A percentile compares a stretch with the other conserved stretches of the same genome.
These are phyloP conservation scores for Australoheros scitulus DNA, from an alignment of 2,113 vertebrate genomes.

Conservation along the genomic window DNA sequence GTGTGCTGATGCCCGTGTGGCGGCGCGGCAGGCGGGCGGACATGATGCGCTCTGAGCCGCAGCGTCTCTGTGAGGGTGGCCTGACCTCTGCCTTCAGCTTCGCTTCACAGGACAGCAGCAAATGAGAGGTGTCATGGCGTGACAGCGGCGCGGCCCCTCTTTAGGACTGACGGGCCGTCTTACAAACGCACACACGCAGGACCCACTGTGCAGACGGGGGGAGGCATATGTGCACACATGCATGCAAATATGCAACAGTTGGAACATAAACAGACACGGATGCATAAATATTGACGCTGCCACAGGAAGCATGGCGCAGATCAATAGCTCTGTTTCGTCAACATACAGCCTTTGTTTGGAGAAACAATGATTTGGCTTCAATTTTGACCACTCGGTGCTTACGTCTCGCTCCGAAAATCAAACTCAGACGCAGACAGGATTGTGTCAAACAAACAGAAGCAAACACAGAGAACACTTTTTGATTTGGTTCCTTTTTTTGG, in stretches of 20 bases:
- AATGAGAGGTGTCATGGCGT: slow-evolving; percentile 77
- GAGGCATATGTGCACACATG: slow-evolving; percentile 6
- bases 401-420: slow-evolving; percentile 60
- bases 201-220: neutral
- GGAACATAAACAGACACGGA: slow-evolving; percentile 48
- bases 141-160: slow-evolving; percentile 67
- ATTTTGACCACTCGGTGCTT: slow-evolving; percentile 63
- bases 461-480: slow-evolving; percentile 42
- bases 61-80: slow-evolving; percentile 70
- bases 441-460: slow-evolving; percentile 40
- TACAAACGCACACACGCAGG: neutral
- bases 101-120: slow-evolving; percentile 76
- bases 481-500: slow-evolving; percentile 51
- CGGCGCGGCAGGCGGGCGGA: slow-evolving; percentile 44
- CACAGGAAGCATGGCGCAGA: slow-evolving; percentile 37
- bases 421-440: slow-evolving; percentile 47
- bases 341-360: slow-evolving; percentile 65
- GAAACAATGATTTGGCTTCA: slow-evolving; percentile 60
- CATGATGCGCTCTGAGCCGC: slow-evolving; percentile 66
- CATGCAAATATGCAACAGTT: slow-evolving; percentile 50
- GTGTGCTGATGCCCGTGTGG: neutral
- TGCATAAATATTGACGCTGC: slow-evolving; percentile 51
- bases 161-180: slow-evolving; percentile 61
- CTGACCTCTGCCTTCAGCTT: slow-evolving; percentile 76
- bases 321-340: slow-evolving; percentile 63